Conservation (phyloP, 1,140 invertebrate species). For the Oryctes rhinoceros region DNA sequence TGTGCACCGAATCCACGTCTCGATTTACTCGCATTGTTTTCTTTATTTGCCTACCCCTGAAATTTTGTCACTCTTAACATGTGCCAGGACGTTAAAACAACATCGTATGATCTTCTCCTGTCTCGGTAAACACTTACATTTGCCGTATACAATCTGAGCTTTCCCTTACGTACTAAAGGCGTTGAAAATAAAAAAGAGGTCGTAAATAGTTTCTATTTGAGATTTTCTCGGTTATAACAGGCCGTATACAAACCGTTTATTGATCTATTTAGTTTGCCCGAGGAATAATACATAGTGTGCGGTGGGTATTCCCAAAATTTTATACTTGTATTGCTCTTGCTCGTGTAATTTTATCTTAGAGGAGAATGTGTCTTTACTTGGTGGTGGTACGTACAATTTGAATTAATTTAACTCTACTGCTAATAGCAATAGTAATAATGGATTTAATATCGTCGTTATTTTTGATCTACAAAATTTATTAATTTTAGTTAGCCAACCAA, state of each 20-base stretch:
- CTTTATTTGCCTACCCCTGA: slow-evolving; percentile 9
- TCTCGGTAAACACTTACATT: slow-evolving; percentile 34
- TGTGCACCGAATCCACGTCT: slow-evolving; percentile 12
- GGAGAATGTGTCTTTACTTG: neutral
- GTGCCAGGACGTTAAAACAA: slow-evolving; percentile 26
- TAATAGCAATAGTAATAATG: no score
- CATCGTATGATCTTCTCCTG: slow-evolving; percentile 28
- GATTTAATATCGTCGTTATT: no score
- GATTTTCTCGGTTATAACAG: neutral
- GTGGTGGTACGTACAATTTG: neutral
- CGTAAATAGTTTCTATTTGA: neutral
- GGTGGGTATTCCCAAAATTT: slow-evolving; percentile 29
- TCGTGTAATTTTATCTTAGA: neutral
- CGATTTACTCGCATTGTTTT: slow-evolving; percentile 28
- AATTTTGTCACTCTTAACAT: slow-evolving; percentile 35
- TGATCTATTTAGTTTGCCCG: neutral
- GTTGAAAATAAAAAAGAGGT: neutral
- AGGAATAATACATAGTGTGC: neutral
- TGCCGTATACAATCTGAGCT: neutral
- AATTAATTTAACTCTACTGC: neutral
- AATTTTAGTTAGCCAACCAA: no score
- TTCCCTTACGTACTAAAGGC: neutral
- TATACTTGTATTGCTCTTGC: neutral
- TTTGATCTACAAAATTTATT: no score
- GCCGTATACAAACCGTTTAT: neutral